Percentiles rank a stretch among this genome's conserved stretches.
phyloP scores from a whole-genome alignment of 1,140 invertebrate genomes.

The Mercenaria mercenaria region DNA sequence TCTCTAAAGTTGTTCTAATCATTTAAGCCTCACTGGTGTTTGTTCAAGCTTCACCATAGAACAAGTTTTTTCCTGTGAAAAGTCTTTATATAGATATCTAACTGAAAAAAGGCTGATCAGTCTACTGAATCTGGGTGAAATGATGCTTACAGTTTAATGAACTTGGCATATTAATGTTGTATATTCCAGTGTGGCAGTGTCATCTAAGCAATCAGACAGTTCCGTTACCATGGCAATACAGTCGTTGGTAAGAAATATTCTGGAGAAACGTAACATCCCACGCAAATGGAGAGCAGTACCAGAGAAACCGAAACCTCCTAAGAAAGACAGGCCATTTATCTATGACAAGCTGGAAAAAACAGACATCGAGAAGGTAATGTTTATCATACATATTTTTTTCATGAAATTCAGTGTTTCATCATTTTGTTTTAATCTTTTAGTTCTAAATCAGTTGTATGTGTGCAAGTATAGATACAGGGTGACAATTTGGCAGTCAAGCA shows the following conservation, averaged over 20 bases:
- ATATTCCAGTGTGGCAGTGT: slow-evolving; percentile 81
- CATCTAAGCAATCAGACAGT: slow-evolving; percentile 77
- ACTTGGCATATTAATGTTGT: no score
- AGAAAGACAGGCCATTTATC: slow-evolving; percentile 67
- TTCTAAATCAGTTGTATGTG: background rate
- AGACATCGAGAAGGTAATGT: slow-evolving; percentile 70
- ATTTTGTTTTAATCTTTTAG: background rate
- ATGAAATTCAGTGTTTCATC: background rate
- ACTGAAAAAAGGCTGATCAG: no score
- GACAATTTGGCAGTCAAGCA: no score
- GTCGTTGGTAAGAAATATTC: slow-evolving; percentile 76
- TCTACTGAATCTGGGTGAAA: no score
- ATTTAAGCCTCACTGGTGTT: no score
- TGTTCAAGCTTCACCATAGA: no score
- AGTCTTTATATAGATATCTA: no score
- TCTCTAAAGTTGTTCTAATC: no score
- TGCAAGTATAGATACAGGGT: background rate
- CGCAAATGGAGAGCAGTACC: slow-evolving; percentile 64
- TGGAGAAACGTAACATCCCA: slow-evolving; percentile 74
- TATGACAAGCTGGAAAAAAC: slow-evolving; percentile 73
- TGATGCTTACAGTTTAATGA: no score
- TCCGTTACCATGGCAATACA: slow-evolving; percentile 79
- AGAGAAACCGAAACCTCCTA: slow-evolving; percentile 50
- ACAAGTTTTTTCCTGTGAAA: no score
- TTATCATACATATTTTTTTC: background rate